Evolutionary conservation across 2,113 vertebrate genomes (phyloP), one percentile per base, ranked within the genome.

Genomic region (Psophia crepitans): DNA sequence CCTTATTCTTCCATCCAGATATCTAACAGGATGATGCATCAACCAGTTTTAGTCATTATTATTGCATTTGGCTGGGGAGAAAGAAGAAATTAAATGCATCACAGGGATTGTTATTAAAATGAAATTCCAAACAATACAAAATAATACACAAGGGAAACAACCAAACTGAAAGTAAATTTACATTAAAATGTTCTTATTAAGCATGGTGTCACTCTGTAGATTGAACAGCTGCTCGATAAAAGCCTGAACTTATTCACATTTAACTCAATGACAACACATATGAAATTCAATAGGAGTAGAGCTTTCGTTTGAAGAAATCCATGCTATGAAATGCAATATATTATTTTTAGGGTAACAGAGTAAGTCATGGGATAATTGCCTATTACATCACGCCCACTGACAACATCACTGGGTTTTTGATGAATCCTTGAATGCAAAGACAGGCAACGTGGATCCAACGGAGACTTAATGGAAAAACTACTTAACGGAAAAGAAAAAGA

Each of bases 91-190:
- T 68, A 88, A 93, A 75, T 94, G 65, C 24, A 68, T 63, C 84
- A 75, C 65, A 81, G 81, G 77, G 81, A 93, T 46, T 64, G 71
- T 73, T 89, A 91, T 65, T 73, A 92, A 92, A 86, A 89, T 76
- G 39, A 84, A 91, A 90, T 94, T 71, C 48, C 65, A 90, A 93
- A 83, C 56, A 69, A 74, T 61, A 80, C 44, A 80, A 91, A 90
- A 76, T 76, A 90, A 83, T 70, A 54, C 65, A 48, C n/a, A 74
- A 11, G 79, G 89, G 89, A 81, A 96, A 60, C 23, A 61, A 64
- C 74, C 64, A 89, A 87, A 88, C 74, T 56, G 23, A 83, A 87
- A 86, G 54, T 44, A 87, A 71, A 58, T 93, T 85, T 66, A 94
- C 30, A 57, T 69, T 11, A 89, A 87, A 84, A 80, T 60, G 24